Conservation (phyloP, 2,113 vertebrate species). For the Callithrix jacchus region DNA sequence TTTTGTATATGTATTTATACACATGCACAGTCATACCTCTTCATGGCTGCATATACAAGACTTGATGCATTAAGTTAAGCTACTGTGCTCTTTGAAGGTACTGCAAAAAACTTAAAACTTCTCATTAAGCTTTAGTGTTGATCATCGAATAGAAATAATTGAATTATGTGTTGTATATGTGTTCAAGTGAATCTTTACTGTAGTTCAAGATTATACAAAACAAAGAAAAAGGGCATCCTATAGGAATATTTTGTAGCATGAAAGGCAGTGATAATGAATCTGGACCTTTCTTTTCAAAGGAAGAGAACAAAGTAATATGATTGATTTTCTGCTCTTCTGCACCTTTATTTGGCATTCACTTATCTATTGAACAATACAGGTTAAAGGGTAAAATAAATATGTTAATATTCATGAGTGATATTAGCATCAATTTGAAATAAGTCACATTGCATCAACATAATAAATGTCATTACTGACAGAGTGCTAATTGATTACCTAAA, state of each 20-base stretch:
- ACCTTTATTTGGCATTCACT: background rate
- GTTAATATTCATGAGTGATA: background rate
- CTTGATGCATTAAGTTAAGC: background rate
- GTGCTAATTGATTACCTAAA: constrained; percentile 44
- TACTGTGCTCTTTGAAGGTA: background rate
- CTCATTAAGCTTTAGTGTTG: background rate
- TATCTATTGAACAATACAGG: background rate
- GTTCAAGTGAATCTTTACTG: background rate
- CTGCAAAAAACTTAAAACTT: background rate
- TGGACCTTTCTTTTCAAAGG: background rate
- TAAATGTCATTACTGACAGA: background rate
- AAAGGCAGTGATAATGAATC: background rate
- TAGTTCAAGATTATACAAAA: background rate
- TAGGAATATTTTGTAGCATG: background rate
- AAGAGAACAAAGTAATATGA: background rate
- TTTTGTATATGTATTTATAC: background rate
- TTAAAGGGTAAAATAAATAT: constrained; percentile 9
- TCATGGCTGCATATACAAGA: background rate
- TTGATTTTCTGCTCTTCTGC: background rate
- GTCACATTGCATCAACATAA: constrained; percentile 13
- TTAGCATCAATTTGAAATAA: constrained; percentile 18
- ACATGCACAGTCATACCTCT: fast-evolving
- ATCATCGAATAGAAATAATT: background rate
- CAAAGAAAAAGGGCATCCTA: background rate
- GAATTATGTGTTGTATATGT: background rate